Conservation (phyloP, 1,140 invertebrate genomes). For the Ceratina australensis region DNA sequence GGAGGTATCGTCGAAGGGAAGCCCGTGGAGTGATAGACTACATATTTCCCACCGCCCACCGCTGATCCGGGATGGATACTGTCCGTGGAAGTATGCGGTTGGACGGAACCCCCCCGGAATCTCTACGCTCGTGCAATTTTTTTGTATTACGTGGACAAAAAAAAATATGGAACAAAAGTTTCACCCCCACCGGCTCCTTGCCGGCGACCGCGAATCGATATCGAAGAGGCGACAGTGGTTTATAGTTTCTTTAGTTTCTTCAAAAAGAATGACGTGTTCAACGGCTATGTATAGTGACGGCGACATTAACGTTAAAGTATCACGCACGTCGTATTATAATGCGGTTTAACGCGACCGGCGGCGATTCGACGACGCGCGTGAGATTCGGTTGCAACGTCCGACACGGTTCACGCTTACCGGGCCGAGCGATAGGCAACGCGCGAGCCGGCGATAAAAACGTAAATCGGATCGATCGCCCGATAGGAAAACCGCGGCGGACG, state of each 20-base stretch:
- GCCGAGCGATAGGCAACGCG: too few species aligned
- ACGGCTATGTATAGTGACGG: conserved; percentile 74
- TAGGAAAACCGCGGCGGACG: neutral
- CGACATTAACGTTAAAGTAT: conserved; percentile 63
- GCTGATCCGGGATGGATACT: too few species aligned
- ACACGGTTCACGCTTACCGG: neutral
- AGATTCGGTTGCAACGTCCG: neutral
- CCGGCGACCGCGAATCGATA: conserved; percentile 47
- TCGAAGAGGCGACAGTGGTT: conserved; percentile 47
- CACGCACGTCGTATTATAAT: conserved; percentile 47
- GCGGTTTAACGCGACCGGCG: neutral
- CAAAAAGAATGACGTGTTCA: conserved; percentile 78
- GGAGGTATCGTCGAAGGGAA: too few species aligned
- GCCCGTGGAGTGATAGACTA: too few species aligned
- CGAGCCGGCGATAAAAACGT: too few species aligned
- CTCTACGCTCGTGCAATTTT: too few species aligned
- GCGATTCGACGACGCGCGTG: neutral
- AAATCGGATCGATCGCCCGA: neutral
- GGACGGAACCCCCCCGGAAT: too few species aligned
- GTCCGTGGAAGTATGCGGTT: too few species aligned
- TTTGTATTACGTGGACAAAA: conserved; percentile 16
- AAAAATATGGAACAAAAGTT: conserved; percentile 57
- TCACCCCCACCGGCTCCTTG: neutral
- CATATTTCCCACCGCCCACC: too few species aligned
- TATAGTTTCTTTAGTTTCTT: conserved; percentile 72